Evolutionary conservation across 2,113 vertebrate species (phyloP).

Genomic region (Leptodactylus fuscus): DNA sequence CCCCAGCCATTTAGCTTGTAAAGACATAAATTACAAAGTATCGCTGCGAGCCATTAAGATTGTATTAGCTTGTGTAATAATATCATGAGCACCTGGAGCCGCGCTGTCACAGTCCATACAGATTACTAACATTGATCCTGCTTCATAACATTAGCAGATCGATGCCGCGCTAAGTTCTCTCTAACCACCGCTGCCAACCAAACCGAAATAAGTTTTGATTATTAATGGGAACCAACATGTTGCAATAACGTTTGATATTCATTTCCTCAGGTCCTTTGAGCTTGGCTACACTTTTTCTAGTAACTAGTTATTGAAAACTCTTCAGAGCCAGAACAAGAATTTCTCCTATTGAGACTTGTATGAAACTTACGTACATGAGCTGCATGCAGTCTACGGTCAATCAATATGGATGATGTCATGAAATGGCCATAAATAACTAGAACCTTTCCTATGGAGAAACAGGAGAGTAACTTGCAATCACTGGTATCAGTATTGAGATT

Average conservation of each 20-base stretch:
- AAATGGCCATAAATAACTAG: too few relatives aligned
- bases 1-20: conserved; percentile 9
- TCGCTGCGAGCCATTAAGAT: neutral
- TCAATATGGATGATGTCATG: too few relatives aligned
- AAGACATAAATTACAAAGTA: neutral
- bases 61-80: conserved; percentile 19
- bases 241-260: neutral
- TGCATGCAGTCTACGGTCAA: too few relatives aligned
- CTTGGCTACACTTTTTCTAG: neutral
- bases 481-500: too few relatives aligned
- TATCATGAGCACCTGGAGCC: conserved; percentile 7
- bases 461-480: too few relatives aligned
- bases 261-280: neutral
- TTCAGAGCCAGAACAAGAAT: neutral
- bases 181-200: neutral
- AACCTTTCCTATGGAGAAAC: too few relatives aligned
- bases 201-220: neutral
- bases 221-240: neutral
- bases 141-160: neutral
- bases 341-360: neutral
- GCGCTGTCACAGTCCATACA: neutral
- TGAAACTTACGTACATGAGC: too few relatives aligned
- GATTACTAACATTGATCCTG: conserved; percentile 22
- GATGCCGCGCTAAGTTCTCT: neutral
- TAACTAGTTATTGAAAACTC: neutral